phyloP scores from a whole-genome alignment of 2,888 invertebrate species.

The Pterostichus madidus region DNA sequence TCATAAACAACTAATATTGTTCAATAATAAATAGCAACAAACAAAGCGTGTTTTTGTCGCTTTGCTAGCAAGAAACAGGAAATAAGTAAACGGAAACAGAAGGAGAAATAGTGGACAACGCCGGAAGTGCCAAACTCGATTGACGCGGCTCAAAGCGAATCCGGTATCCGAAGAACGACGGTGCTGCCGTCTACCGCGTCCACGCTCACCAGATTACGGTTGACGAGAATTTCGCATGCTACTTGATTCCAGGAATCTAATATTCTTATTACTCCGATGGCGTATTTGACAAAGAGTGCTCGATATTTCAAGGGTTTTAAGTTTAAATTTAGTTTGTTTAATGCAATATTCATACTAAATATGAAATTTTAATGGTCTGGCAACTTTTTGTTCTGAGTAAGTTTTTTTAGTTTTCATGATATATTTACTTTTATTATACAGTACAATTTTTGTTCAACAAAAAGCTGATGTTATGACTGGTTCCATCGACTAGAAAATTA shows the following conservation, averaged over 20 bases:
- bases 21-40: background rate
- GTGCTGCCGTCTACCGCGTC: conserved; percentile 32
- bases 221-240: conserved; percentile 43
- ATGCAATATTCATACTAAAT: conserved; percentile 45
- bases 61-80: background rate
- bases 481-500: conserved; percentile 18
- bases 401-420: conserved; percentile 36
- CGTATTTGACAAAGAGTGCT: conserved; percentile 57
- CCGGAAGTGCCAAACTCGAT: conserved; percentile 67
- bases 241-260: conserved; percentile 59
- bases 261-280: conserved; percentile 52
- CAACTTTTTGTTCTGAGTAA: conserved; percentile 1
- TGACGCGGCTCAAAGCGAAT: conserved; percentile 63
- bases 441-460: background rate
- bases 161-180: conserved; percentile 42
- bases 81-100: conserved; percentile 41
- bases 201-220: conserved; percentile 48
- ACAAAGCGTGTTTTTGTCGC: background rate
- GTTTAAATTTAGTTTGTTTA: conserved; percentile 2
- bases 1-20: background rate
- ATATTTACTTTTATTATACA: conserved; percentile 19
- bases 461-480: conserved; percentile 30
- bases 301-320: conserved; percentile 47
- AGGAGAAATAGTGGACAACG: conserved; percentile 58
- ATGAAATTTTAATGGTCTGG: conserved; percentile 29